Evolutionary conservation across 2,797 vertebrate genomes (phyloP), one percentile per base, ranked within the genome.

Genomic region (Galagoides demidoff): DNA sequence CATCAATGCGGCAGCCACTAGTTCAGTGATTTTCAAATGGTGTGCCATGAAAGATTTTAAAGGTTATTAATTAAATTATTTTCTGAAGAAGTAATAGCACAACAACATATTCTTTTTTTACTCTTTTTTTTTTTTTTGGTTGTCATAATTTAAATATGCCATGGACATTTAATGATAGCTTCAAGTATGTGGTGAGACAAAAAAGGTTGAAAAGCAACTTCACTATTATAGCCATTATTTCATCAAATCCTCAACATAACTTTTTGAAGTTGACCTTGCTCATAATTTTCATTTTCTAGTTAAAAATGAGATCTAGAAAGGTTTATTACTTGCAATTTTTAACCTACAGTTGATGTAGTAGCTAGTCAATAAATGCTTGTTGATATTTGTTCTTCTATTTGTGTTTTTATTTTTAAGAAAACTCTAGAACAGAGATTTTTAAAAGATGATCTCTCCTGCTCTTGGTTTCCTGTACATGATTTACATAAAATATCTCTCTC

Each of bases 391-490:
- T 84, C 27, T 49, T 84, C 11, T 90, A 19, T 37, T 70, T 57
- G 37, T 34, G 23, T 90, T 34, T 89, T 79, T 25, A 70, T 34
- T 64, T 85, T 79, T 59, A 91, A 94, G 82, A 43, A 89, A 94
- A 86, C 52, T 49, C 63, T 78, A 11, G 31, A 79, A 52, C n/a
- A 95, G 23, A 68, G 22, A 88, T 90, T 85, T 73, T 43, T n/a
- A 57, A 95, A 90, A 79, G 2, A 68, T 45, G 22, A 25, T 86
- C n/a, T 82, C 37, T 64, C 39, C 1, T 66, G 59, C 89, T 94
- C 84, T 81, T 71, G 49, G 17, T 64, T 93, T 81, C 19, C 43
- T 49, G 23, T 4, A 20, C 4, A 16, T 16, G 5, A 37, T 63
- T 63, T 81, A 90, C 27, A 14, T 8, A 66, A 43, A 90, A 74